Evolutionary conservation across 2,113 vertebrate genomes (phyloP).

Genomic region (Macquaria ambigua): DNA sequence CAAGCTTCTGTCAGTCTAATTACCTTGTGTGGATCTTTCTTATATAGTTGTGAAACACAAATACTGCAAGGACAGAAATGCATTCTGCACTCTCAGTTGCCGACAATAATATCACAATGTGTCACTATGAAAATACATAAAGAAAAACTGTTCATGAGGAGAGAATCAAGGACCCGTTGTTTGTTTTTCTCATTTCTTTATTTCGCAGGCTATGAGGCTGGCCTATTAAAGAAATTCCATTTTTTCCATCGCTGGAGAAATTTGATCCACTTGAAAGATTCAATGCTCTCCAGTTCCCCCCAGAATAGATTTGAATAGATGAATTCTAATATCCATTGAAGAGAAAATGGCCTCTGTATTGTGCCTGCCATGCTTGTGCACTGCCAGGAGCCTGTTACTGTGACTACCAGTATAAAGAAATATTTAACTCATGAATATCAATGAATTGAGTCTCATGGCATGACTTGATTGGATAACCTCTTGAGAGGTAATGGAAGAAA

Average conservation of each 20-base stretch:
- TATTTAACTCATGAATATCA: constrained; percentile 80
- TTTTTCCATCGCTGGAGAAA: constrained; percentile 61
- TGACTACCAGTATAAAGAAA: constrained; percentile 73
- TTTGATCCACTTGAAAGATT: constrained; percentile 77
- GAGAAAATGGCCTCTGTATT: constrained; percentile 70
- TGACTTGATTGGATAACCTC: constrained; percentile 74
- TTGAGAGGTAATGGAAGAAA: constrained; percentile 27
- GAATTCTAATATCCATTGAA: constrained; percentile 76
- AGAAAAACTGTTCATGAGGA: constrained; percentile 1
- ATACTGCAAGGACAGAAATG: not conserved
- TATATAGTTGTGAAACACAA: constrained; percentile 15
- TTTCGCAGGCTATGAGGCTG: constrained; percentile 27
- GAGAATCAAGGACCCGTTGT: constrained; percentile 39
- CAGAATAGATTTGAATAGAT: constrained; percentile 82
- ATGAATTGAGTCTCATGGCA: constrained; percentile 55
- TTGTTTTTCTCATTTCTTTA: constrained; percentile 61
- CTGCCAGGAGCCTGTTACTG: constrained; percentile 70
- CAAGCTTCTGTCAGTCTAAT: not conserved
- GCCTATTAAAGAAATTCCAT: constrained; percentile 59
- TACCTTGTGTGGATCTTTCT: not conserved
- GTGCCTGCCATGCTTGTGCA: constrained; percentile 42
- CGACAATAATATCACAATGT: not conserved
- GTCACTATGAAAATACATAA: constrained; percentile 16
- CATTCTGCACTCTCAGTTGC: not conserved
- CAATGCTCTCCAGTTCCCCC: constrained; percentile 56